A percentile compares a stretch with the other conserved stretches of the same genome.
phyloP scores from a whole-genome alignment of 2,797 vertebrate genomes.

The Eutrigla gurnardus region DNA sequence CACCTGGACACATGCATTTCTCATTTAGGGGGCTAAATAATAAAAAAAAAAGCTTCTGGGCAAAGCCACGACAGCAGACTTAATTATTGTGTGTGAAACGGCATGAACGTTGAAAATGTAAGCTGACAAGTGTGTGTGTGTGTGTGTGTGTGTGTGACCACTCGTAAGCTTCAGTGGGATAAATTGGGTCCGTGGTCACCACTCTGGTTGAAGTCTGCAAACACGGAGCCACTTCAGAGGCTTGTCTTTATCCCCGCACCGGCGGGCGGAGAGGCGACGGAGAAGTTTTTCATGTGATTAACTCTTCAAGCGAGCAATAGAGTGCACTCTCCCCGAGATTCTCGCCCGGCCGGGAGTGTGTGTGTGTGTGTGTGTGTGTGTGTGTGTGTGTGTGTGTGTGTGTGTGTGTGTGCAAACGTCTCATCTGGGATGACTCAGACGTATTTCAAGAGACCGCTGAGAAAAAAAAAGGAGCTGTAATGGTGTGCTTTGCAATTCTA shows the following conservation, averaged over 20 bases:
- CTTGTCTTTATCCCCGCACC: constrained; percentile 67
- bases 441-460: constrained; percentile 59
- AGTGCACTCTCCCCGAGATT: constrained; percentile 59
- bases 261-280: constrained; percentile 54
- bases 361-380: no score
- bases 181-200: constrained; percentile 67
- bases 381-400: constrained; percentile 1
- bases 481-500: constrained; percentile 58
- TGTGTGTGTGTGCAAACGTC: constrained; percentile 52
- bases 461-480: constrained; percentile 47
- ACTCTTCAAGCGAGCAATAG: constrained; percentile 48
- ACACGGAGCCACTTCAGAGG: constrained; percentile 71
- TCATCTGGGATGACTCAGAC: constrained; percentile 74
- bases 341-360: constrained; percentile 19
- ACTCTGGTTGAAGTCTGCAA: constrained; percentile 69
- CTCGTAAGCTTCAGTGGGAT: constrained; percentile 58
- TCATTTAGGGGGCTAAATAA: constrained; percentile 22
- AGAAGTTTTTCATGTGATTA: constrained; percentile 69
- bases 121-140: constrained; percentile 56
- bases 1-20: constrained; percentile 51
- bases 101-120: constrained; percentile 38
- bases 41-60: constrained; percentile 32
- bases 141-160: constrained; percentile 24
- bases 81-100: constrained; percentile 56
- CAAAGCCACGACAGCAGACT: constrained; percentile 36